Percentiles rank a stretch among this genome's conserved stretches.
phyloP scores from a whole-genome alignment of 1,140 invertebrate species.

The Oscheius sp. region DNA sequence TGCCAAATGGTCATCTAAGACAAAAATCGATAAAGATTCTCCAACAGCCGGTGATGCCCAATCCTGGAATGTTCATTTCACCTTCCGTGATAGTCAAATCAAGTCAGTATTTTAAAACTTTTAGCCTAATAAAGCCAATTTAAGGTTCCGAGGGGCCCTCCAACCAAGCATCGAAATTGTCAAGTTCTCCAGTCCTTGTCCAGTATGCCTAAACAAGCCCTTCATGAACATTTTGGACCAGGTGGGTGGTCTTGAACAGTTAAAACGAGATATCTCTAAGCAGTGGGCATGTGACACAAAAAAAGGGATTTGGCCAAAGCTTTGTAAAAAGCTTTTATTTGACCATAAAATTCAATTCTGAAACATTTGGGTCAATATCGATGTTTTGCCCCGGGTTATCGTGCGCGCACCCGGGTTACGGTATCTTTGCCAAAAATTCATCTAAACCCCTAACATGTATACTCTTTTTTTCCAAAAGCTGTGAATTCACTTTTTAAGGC shows the following conservation, averaged over 20 bases:
- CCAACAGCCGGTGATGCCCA: not conserved
- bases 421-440: too few species aligned
- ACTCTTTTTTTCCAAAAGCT: too few species aligned
- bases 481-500: too few species aligned
- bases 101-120: constrained; percentile 2
- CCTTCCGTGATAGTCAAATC: constrained; percentile 14
- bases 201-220: constrained; percentile 37
- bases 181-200: constrained; percentile 35
- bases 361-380: too few species aligned
- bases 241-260: constrained; percentile 28
- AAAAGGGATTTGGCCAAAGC: too few species aligned
- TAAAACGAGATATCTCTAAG: too few species aligned
- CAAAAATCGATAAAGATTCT: not conserved
- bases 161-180: constrained; percentile 40
- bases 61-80: not conserved
- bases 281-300: too few species aligned
- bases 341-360: too few species aligned
- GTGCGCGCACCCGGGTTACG: too few species aligned
- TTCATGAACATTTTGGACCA: constrained; percentile 49
- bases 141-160: constrained; percentile 14
- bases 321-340: too few species aligned
- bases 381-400: too few species aligned
- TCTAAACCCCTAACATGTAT: too few species aligned
- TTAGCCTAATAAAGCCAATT: constrained; percentile 22
- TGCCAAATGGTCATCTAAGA: constrained; percentile 4